Percentiles rank a stretch among this genome's conserved stretches.
Evolutionary conservation across 2,888 invertebrate genomes (phyloP).

Genomic region (Melanostoma scalare): DNA sequence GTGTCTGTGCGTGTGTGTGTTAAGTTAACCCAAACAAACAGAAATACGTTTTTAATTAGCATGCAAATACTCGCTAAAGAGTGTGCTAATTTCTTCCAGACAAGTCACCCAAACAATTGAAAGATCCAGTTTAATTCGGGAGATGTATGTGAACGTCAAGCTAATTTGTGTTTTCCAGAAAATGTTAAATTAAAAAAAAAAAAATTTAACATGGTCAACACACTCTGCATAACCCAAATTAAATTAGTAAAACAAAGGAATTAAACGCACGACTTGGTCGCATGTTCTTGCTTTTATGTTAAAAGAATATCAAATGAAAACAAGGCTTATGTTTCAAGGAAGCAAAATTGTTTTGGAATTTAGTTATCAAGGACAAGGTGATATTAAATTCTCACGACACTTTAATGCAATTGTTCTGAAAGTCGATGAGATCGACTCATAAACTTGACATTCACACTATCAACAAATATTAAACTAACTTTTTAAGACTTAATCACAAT

Average conservation of each 20-base stretch:
- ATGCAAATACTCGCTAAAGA: slow-evolving; percentile 42
- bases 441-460: too few relatives aligned
- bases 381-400: too few relatives aligned
- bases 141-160: slow-evolving; percentile 37
- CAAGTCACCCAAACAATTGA: slow-evolving; percentile 37
- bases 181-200: background rate
- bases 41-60: slow-evolving; percentile 53
- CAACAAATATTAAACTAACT: too few relatives aligned
- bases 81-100: slow-evolving; percentile 44
- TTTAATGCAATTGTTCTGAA: too few relatives aligned
- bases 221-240: slow-evolving; percentile 3
- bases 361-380: too few relatives aligned
- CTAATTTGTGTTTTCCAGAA: slow-evolving; percentile 37
- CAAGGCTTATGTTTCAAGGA: too few relatives aligned
- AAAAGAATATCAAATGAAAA: too few relatives aligned
- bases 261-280: too few relatives aligned
- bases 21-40: slow-evolving; percentile 30
- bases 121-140: slow-evolving; percentile 30
- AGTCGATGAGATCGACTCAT: too few relatives aligned
- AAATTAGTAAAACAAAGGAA: background rate
- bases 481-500: too few relatives aligned
- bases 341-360: too few relatives aligned
- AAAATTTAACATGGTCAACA: background rate
- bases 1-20: background rate
- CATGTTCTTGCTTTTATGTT: too few relatives aligned